Evolutionary conservation across 2,888 invertebrate species (phyloP).

Genomic region (Dynastes hyllus): DNA sequence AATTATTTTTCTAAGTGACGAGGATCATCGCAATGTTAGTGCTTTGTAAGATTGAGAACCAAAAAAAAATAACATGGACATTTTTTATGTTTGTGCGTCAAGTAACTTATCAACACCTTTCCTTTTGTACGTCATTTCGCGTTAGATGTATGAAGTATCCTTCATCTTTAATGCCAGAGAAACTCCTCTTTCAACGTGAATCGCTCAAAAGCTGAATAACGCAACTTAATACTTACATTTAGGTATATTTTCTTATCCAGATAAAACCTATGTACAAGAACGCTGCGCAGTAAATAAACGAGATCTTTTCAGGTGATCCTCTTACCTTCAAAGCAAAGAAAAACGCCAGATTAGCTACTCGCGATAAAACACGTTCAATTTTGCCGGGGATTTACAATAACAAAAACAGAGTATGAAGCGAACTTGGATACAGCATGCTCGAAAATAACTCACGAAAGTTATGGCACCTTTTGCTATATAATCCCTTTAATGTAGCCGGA

Average conservation of each 20-base stretch:
- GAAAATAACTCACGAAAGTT: slow-evolving; percentile 19
- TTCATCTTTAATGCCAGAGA: too few relatives aligned
- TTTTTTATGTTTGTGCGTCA: too few relatives aligned
- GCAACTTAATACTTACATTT: slow-evolving; percentile 1
- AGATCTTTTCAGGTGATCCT: not conserved
- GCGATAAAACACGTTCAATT: not conserved
- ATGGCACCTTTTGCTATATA: slow-evolving; percentile 28
- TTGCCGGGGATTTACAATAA: not conserved
- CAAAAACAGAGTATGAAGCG: not conserved
- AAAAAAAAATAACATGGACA: too few relatives aligned
- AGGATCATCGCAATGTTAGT: too few relatives aligned
- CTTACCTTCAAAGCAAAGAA: not conserved
- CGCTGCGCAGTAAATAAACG: slow-evolving; percentile 1
- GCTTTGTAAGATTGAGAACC: too few relatives aligned
- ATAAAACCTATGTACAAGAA: not conserved
- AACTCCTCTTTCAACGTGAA: too few relatives aligned
- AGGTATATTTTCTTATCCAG: not conserved
- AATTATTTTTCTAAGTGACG: too few relatives aligned
- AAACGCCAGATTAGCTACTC: slow-evolving; percentile 1
- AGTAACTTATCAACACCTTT: too few relatives aligned
- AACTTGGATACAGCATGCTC: not conserved
- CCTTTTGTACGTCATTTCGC: too few relatives aligned
- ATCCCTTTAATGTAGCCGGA: slow-evolving; percentile 24
- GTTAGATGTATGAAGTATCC: too few relatives aligned
- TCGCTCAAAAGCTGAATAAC: not conserved